phyloP scores from a whole-genome alignment of 2,113 vertebrate species.

The Crotalus helleri region DNA sequence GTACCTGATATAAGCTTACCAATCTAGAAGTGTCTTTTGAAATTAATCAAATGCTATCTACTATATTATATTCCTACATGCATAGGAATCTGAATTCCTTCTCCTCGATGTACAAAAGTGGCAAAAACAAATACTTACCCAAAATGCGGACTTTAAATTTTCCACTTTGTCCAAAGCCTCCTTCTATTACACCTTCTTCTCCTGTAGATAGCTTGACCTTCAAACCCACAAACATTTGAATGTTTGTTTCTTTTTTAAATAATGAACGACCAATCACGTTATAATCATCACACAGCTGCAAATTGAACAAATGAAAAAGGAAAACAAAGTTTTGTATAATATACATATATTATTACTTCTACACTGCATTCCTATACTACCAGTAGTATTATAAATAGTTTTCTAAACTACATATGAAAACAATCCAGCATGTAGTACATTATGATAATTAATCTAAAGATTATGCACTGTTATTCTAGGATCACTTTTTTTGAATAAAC shows the following conservation, averaged over 20 bases:
- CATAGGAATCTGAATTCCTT: not conserved
- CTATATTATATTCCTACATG: not conserved
- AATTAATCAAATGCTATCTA: not conserved
- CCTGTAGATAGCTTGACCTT: constrained; percentile 90
- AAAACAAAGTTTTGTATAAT: not conserved
- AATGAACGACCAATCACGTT: constrained; percentile 90
- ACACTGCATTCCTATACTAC: not conserved
- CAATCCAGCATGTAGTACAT: not conserved
- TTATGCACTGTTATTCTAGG: not conserved
- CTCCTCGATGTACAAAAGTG: not conserved
- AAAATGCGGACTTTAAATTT: constrained; percentile 92
- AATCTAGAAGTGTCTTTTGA: not conserved
- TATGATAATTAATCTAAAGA: not conserved
- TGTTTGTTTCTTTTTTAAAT: constrained; percentile 98
- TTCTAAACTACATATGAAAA: not conserved
- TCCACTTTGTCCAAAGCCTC: constrained; percentile 93
- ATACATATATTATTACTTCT: not conserved
- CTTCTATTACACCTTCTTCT: constrained; percentile 86
- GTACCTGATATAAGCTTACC: not conserved
- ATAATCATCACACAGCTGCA: constrained; percentile 87
- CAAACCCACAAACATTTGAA: constrained; percentile 92
- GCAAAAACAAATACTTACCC: constrained; percentile 67
- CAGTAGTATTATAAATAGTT: not conserved
- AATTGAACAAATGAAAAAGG: not conserved
- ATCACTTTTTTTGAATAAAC: not conserved